Evolutionary conservation across 2,888 invertebrate genomes (phyloP).

Genomic region (Drosophila differens): DNA sequence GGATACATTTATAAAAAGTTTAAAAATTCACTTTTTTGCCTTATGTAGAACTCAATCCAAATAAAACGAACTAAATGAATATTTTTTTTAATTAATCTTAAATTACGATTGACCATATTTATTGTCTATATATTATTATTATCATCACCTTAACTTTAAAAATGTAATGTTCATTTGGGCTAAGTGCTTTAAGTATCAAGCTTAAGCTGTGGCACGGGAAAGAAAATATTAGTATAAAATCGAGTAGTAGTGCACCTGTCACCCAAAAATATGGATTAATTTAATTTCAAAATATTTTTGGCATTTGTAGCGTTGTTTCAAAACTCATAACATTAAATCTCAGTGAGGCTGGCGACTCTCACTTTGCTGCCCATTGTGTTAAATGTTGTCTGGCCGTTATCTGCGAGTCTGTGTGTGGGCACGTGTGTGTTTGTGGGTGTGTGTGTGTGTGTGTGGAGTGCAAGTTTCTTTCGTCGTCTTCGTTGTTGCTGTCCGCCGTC

Average conservation of each 20-base stretch:
- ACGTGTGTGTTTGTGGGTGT: constrained; percentile 26
- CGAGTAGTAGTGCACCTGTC: background rate
- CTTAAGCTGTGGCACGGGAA: background rate
- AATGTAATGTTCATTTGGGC: background rate
- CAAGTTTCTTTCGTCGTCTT: constrained; percentile 78
- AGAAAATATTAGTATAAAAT: background rate
- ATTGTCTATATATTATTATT: background rate
- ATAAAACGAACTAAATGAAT: background rate
- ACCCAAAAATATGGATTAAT: constrained; percentile 5
- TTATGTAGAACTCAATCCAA: background rate
- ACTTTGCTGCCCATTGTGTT: constrained; percentile 67
- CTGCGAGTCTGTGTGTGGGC: constrained; percentile 9
- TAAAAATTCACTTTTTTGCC: background rate
- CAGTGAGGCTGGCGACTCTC: constrained; percentile 49
- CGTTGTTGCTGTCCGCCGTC: constrained; percentile 64
- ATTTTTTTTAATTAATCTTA: background rate
- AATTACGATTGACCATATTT: background rate
- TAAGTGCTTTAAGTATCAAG: rapidly evolving
- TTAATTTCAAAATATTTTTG: constrained; percentile 27
- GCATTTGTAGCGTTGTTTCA: constrained; percentile 27
- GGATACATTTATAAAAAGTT: background rate
- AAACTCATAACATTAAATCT: constrained; percentile 38
- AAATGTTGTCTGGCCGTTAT: constrained; percentile 40
- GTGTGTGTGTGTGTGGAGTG: constrained; percentile 45
- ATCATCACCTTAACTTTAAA: background rate